A percentile compares a stretch with the other conserved stretches of the same genome.
These are phyloP conservation scores for Centropus unirufus DNA, from an alignment of 2,113 vertebrate genomes.

Conservation along the genomic window DNA sequence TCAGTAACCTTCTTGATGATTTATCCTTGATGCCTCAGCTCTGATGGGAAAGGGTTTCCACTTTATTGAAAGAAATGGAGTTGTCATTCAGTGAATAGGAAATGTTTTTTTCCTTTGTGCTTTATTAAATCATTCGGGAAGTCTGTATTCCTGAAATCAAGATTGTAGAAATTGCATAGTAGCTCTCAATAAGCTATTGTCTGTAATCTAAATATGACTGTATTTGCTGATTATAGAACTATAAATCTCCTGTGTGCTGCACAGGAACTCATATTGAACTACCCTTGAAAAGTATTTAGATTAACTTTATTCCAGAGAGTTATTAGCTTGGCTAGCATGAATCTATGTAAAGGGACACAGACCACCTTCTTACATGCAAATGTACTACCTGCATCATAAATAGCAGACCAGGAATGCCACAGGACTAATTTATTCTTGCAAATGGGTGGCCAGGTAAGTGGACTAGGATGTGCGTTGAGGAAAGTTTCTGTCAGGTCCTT, in stretches of 20 bases:
- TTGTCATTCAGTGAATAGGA: background rate
- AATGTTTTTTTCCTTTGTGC: slow-evolving; percentile 19
- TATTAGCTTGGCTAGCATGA: background rate
- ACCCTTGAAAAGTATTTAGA: background rate
- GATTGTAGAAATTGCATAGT: background rate
- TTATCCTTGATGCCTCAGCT: background rate
- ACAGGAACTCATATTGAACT: background rate
- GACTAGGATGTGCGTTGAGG: background rate
- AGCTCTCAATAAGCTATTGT: background rate
- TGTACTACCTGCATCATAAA: background rate
- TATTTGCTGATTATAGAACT: background rate
- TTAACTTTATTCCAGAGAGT: slow-evolving; percentile 33
- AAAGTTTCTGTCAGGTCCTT: background rate
- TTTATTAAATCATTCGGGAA: background rate
- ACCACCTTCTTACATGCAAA: background rate
- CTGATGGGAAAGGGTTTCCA: background rate
- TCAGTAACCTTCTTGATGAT: background rate
- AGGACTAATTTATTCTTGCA: background rate
- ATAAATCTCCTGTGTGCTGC: background rate
- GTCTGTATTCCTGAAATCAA: background rate
- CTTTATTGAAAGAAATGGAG: background rate
- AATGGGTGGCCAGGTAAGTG: background rate
- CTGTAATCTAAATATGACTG: background rate
- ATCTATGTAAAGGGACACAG: background rate
- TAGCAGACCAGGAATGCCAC: background rate